Evolutionary conservation across 1,140 invertebrate species (phyloP), one percentile per base, ranked within the genome.

Genomic region (Conus betulinus): DNA sequence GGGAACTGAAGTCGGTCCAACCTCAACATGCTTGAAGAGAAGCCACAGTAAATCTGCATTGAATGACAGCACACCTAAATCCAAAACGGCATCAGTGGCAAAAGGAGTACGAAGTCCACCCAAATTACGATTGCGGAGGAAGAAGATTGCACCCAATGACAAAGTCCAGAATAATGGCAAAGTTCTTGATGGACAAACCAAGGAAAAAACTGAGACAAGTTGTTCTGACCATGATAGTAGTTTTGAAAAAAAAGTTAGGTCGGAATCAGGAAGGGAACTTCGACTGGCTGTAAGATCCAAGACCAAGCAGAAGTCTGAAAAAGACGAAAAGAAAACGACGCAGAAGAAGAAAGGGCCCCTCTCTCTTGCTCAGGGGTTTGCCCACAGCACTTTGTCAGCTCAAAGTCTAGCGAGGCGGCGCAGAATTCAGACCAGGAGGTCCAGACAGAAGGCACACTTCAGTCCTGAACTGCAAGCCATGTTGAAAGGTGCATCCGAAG

Each of bases 21-120:
- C 55, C 11, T 78, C 11, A 23, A 20, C 15, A 10, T 7, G 6
- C 17, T 71, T 23, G 20, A 71, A 71, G 67, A 71, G 20, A 71
- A 71, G 67, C 27, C n/a, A 17, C 0, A 52, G 17, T 60, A 4
- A 25, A 84, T 11, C 57, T 15, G 5, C 13, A 5, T 10, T 63
- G 27, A 84, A 27, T 2, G n/a, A 25, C 23, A 52, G 57, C 5
- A 23, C 51, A 27, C 23, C 82, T 27, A 63, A 52, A 13, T 52
- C 53, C 5, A 84, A 84, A 25, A 84, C 20, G 0, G 0, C 39
- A 63, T 39, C 53, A 17, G 53, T 52, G 60, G 23, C 15, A 8
- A 51, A 86, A 74, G 27, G 11, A 15, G 10, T 76, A 6, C 82
- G 82, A n/a, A 84, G 82, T 67, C 82, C 82, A 27, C 82, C 82